A percentile compares a stretch with the other conserved stretches of the same genome.
Conservation (phyloP, 1,140 invertebrate genomes). For the Drosophila santomea region DNA sequence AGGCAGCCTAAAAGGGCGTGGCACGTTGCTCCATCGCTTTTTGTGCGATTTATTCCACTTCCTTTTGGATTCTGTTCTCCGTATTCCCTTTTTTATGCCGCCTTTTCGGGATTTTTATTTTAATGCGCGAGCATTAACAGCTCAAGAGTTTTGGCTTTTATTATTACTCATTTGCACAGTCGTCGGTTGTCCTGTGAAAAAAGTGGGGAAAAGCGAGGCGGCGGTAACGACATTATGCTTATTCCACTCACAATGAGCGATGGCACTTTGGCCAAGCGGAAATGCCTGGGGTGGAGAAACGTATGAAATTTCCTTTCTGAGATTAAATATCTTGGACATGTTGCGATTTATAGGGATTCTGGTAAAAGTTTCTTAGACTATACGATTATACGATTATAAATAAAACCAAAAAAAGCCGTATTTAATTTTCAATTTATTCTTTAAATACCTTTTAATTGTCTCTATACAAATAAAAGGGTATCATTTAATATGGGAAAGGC, state of each 20-base stretch:
- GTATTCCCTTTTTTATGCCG: conserved; percentile 37
- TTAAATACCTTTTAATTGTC: too few species aligned
- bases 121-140: conserved; percentile 75
- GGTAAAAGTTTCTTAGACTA: not conserved
- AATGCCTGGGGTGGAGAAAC: conserved; percentile 12
- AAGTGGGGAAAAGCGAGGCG: not conserved
- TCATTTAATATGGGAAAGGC: too few species aligned
- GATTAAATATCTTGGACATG: conserved; percentile 28
- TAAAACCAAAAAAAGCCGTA: not conserved
- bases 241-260: conserved; percentile 48
- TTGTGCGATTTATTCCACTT: conserved; percentile 73
- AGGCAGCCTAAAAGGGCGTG: conserved; percentile 19
- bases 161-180: conserved; percentile 75
- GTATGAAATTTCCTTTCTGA: conserved; percentile 20
- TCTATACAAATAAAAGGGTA: not conserved
- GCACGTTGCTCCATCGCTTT: conserved; percentile 37
- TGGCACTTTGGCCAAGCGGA: conserved; percentile 42
- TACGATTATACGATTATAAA: too few species aligned
- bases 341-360: conserved; percentile 1
- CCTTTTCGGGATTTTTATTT: conserved; percentile 62
- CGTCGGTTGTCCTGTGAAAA: conserved; percentile 12
- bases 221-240: conserved; percentile 43
- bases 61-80: conserved; percentile 12
- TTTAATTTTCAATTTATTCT: too few species aligned
- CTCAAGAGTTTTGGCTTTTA: conserved; percentile 74